Base-by-base conservation (phyloP, 2,888 invertebrate genomes). In the Rotaria macrura region DNA sequence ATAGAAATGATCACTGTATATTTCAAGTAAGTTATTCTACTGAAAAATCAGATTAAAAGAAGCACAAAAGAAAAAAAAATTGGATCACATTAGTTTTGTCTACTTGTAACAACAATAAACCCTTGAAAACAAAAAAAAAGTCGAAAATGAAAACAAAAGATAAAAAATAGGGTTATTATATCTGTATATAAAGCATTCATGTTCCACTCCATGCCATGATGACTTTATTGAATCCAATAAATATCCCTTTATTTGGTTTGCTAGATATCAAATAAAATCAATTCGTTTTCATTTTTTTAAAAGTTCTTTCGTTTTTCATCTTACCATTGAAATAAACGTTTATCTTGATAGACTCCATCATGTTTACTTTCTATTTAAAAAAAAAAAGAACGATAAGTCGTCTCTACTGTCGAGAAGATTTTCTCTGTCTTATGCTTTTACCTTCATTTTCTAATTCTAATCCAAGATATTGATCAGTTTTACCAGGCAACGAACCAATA, bases 381-480 rank as follows among this genome's bases (percentile, higher is more conserved):
- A 65, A 55, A 49, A n/a, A n/a, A n/a, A n/a, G n/a, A n/a, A n/a
- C n/a, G n/a, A n/a, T 43, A 52, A 84, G 12, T 43, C 23, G 57
- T 79, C 25, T n/a, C 7, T 52, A 52, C 23, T 4, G 2, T 2
- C 4, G 6, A 52, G 23, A 49, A 49, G 10, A 10, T 20, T 52
- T 52, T 34, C 14, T 14, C 14, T 34, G 10, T 49, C 49, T 49
- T 14, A 14, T 47, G 47, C 6, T 17, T 34, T 65, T 90, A 65
- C 90, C 90, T 88, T 91, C 90, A 87, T 89, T 89, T 85, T 91
- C 90, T n/a, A 91, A 87, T 87, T 91, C 91, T 55, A 91, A 88
- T 0, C 91, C 91, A 0, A 90, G 88, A 87, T 90, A 91, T 23
- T 89, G 88, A 87, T 90, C 90, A 79, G 89, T 89, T 84, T 90